Base-by-base conservation (phyloP, 2,888 invertebrate genomes). In the Athalia cordata region DNA sequence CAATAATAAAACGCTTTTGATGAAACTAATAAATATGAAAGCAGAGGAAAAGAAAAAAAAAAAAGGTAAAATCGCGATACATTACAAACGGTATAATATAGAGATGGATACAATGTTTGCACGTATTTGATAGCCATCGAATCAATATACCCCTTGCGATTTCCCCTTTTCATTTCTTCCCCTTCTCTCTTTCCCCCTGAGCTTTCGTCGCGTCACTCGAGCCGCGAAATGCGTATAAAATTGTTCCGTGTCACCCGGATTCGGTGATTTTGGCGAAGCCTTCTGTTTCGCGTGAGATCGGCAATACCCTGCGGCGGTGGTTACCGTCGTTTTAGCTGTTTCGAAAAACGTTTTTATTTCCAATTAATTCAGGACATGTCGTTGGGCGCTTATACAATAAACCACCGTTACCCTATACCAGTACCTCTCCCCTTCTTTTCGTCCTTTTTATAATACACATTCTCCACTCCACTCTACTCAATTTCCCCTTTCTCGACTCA, bases 291-390 rank as follows among this genome's bases (percentile, higher is more conserved):
- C 29, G 29, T 29, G 29, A 29, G 29, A 29, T 29, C 29, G 29
- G 0, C 29, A 2, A 29, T 29, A 29, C 29, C 29, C 55, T 55
- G 55, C 55, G 55, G 55, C 55, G 55, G n/a, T 55, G 55, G 29
- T n/a, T 4, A 4, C 55, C 55, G 9, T 29, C 29, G 68, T 52
- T 70, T 55, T 45, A 29, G 29, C 29, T 29, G 29, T 29, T 29
- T 29, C 29, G 29, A 13, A 68, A 68, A 68, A 68, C 59, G 45
- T 72, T 72, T 72, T 59, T 59, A 59, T 59, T 59, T 72, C 47
- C 72, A 59, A 72, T 72, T 72, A 72, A 72, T 72, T 72, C 72
- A 8, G 43, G 59, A 47, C 72, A 59, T 72, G 59, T 72, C 50
- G 59, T 59, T 57, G 57, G 59, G 52, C 45, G 47, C 72, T 57